phyloP scores from a whole-genome alignment of 2,797 vertebrate genomes.

The Helostoma temminkii region DNA sequence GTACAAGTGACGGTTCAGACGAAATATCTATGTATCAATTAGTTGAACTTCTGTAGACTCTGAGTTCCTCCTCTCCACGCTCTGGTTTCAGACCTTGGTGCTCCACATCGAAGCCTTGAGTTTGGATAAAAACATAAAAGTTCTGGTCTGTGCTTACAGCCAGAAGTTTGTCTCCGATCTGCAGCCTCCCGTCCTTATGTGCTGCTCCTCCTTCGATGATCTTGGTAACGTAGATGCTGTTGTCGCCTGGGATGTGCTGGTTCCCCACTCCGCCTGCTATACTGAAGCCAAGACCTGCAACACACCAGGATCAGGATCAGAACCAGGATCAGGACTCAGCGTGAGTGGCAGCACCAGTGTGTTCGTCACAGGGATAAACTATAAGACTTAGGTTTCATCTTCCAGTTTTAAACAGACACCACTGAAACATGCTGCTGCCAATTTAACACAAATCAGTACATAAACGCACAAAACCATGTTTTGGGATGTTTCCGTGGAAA shows the following conservation, averaged over 20 bases:
- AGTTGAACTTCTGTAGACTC: too few species aligned
- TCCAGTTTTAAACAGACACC: too few species aligned
- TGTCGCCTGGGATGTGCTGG: conserved; percentile 98
- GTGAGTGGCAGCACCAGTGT: neutral
- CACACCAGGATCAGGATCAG: conserved; percentile 9
- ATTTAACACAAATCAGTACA: conserved; percentile 7
- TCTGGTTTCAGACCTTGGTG: too few species aligned
- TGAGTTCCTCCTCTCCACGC: too few species aligned
- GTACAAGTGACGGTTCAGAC: too few species aligned
- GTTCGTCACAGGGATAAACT: neutral
- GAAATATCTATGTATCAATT: too few species aligned
- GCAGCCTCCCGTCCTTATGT: conserved; percentile 95
- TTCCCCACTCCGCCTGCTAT: conserved; percentile 98
- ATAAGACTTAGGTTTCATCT: neutral
- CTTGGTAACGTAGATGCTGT: conserved; percentile 99
- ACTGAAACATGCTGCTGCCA: neutral
- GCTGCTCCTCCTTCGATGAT: conserved; percentile 97
- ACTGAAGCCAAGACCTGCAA: conserved; percentile 95
- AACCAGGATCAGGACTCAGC: neutral
- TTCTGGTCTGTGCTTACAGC: conserved; percentile 87
- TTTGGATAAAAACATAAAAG: too few species aligned
- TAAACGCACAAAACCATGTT: conserved; percentile 25
- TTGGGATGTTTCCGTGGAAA: conserved; percentile 56
- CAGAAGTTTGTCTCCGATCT: conserved; percentile 98
- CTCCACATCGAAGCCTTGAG: too few species aligned